Conservation (phyloP, 2,888 invertebrate genomes). For the Calameuta filiformis region DNA sequence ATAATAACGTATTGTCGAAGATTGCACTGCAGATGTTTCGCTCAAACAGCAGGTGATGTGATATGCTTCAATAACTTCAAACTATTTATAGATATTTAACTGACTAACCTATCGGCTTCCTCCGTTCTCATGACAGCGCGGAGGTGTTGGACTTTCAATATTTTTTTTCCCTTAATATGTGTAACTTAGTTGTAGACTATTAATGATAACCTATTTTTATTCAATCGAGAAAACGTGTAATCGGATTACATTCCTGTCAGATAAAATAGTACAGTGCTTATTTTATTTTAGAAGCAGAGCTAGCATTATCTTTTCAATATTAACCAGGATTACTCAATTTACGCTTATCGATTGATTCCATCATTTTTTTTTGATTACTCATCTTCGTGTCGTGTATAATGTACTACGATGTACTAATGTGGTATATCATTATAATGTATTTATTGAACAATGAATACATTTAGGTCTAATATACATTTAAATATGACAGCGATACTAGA, state of each 20-base stretch:
- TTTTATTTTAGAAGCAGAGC: background rate
- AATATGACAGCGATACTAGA: background rate
- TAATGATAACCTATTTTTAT: background rate
- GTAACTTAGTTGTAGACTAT: background rate
- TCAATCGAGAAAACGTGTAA: background rate
- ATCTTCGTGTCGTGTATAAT: background rate
- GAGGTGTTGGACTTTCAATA: background rate
- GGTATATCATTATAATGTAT: background rate
- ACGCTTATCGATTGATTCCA: background rate
- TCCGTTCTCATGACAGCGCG: background rate
- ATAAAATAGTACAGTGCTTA: background rate
- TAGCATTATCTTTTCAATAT: background rate
- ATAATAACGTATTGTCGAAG: conserved; percentile 45
- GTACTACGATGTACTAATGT: background rate
- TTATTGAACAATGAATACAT: background rate
- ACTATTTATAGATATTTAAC: conserved; percentile 48
- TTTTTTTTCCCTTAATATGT: background rate
- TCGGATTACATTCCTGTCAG: background rate
- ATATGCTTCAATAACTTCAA: conserved; percentile 58
- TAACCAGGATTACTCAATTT: background rate
- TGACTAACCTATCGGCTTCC: background rate
- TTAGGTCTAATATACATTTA: background rate
- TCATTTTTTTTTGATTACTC: background rate
- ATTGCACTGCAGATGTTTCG: conserved; percentile 41
- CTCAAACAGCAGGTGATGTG: conserved; percentile 55